These are phyloP conservation scores for Drosophila diplacantha DNA, from an alignment of 2,888 invertebrate genomes.

Conservation along the genomic window DNA sequence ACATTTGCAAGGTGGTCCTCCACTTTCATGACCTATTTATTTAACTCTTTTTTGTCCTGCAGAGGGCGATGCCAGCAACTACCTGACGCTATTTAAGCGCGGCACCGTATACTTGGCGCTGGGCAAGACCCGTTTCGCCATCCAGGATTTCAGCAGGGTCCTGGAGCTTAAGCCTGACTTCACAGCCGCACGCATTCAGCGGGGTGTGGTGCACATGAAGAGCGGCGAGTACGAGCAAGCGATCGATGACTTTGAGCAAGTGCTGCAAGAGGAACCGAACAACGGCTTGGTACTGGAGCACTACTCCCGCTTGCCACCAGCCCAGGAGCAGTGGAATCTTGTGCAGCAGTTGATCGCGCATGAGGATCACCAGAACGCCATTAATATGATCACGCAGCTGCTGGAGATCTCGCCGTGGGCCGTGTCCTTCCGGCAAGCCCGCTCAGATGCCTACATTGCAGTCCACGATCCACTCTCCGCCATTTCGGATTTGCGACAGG, in stretches of 20 bases:
- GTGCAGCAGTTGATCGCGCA: conserved; percentile 82
- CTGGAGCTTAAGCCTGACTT: conserved; percentile 97
- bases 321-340: conserved; percentile 82
- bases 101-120: conserved; percentile 97
- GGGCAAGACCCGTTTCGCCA: conserved; percentile 95
- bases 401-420: conserved; percentile 95
- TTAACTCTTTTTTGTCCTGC: background rate
- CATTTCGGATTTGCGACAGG: conserved; percentile 92
- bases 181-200: conserved; percentile 88
- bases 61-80: conserved; percentile 98
- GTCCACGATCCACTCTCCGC: conserved; percentile 89
- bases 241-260: conserved; percentile 87
- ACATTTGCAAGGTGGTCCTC: background rate
- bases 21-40: background rate
- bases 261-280: conserved; percentile 86
- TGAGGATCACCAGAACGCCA: conserved; percentile 81
- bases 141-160: conserved; percentile 95
- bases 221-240: conserved; percentile 91
- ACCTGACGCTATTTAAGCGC: conserved; percentile 95
- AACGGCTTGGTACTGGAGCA: conserved; percentile 87
- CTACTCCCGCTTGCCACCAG: conserved; percentile 82
- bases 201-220: conserved; percentile 93
- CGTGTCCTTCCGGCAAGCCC: conserved; percentile 86
- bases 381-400: conserved; percentile 82
- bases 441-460: conserved; percentile 91